Percentiles rank a stretch among this genome's conserved stretches.
phyloP scores from a whole-genome alignment of 2,113 vertebrate genomes.

The Proteles cristata region DNA sequence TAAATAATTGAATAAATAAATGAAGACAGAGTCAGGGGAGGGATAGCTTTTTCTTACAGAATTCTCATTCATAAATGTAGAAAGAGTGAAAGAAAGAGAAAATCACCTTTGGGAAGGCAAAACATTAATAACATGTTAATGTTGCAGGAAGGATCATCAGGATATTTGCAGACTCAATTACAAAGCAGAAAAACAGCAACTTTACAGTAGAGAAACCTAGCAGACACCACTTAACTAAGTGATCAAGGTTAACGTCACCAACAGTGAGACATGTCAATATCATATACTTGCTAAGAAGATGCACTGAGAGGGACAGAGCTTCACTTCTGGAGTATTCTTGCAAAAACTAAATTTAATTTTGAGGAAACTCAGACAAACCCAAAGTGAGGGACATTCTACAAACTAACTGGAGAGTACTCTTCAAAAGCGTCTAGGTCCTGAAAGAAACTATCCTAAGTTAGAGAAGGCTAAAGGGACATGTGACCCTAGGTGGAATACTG shows the following conservation, averaged over 20 bases:
- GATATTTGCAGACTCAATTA: not conserved
- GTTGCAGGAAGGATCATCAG: not conserved
- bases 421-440: not conserved
- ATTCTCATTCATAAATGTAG: conserved; percentile 15
- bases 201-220: not conserved
- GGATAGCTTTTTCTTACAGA: not conserved
- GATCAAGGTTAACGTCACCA: not conserved
- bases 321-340: not conserved
- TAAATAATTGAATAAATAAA: not conserved
- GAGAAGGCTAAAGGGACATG: not conserved
- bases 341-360: conserved; percentile 30
- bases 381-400: not conserved
- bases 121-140: not conserved
- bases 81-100: not conserved
- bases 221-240: not conserved
- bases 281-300: not conserved
- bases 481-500: not conserved
- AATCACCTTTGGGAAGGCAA: not conserved
- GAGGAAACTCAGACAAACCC: not conserved
- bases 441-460: not conserved
- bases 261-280: not conserved
- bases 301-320: not conserved
- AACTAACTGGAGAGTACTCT: not conserved
- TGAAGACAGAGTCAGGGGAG: not conserved
- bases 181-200: not conserved